phyloP scores from a whole-genome alignment of 1,140 invertebrate species.

The Mylabris phalerata region DNA sequence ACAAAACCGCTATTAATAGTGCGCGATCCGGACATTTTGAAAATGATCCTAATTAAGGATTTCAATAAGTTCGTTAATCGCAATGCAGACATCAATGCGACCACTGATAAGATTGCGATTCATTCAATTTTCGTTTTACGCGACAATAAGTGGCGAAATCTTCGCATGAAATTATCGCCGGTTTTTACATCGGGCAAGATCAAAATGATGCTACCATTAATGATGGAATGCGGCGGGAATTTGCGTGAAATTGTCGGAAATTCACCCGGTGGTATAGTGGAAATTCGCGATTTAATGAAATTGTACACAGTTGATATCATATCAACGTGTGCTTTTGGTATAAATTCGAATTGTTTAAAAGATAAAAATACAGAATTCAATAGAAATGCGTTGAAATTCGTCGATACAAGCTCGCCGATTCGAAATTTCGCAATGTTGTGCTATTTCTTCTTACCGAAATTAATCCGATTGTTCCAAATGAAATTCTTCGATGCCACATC shows the following conservation, averaged over 20 bases:
- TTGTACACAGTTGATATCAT: slow-evolving; percentile 13
- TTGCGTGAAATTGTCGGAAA: slow-evolving; percentile 21
- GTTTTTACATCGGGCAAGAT: slow-evolving; percentile 48
- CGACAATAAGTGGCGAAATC: slow-evolving; percentile 45
- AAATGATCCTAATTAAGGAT: slow-evolving; percentile 45
- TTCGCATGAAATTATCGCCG: slow-evolving; percentile 43
- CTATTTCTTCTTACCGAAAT: slow-evolving; percentile 53
- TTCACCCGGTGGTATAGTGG: background rate
- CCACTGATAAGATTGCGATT: slow-evolving; percentile 45
- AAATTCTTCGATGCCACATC: slow-evolving; percentile 33
- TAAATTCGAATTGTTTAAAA: slow-evolving; percentile 45
- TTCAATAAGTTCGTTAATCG: slow-evolving; percentile 48
- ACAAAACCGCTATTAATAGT: slow-evolving; percentile 33
- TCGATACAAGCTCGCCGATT: background rate
- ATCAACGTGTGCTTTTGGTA: slow-evolving; percentile 43
- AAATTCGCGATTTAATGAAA: slow-evolving; percentile 9
- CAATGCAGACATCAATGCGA: slow-evolving; percentile 41
- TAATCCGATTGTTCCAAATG: slow-evolving; percentile 11
- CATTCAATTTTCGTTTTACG: slow-evolving; percentile 41
- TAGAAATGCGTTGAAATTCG: slow-evolving; percentile 4
- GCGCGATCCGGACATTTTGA: slow-evolving; percentile 44
- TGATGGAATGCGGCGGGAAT: slow-evolving; percentile 1
- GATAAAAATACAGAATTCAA: slow-evolving; percentile 38
- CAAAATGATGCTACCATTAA: slow-evolving; percentile 41
- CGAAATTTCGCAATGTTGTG: slow-evolving; percentile 5